Conservation (phyloP, 2,797 vertebrate species). For the Sebastes hubbsi region DNA sequence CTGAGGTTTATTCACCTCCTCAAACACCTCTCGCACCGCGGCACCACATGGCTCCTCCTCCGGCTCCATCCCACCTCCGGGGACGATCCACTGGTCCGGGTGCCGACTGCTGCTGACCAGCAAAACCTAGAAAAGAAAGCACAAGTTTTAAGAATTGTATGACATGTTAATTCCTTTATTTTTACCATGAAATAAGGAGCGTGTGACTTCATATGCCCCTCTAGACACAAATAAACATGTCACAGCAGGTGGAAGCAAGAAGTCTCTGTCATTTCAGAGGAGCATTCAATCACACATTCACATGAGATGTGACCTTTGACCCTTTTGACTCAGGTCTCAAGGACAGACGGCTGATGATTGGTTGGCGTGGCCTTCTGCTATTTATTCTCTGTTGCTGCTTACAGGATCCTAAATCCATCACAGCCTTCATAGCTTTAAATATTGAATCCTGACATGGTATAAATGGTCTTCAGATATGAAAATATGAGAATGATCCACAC, state of each 20-base stretch:
- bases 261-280: not conserved
- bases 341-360: not conserved
- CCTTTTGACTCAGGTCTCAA: not conserved
- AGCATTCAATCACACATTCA: not conserved
- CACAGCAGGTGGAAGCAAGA: not conserved
- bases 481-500: not conserved
- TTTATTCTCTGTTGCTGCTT: slow-evolving; percentile 12
- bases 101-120: slow-evolving; percentile 98
- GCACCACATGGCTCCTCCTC: slow-evolving; percentile 96
- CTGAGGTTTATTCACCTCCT: slow-evolving; percentile 88
- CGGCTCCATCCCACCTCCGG: slow-evolving; percentile 97
- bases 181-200: not conserved
- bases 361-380: not conserved
- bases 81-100: slow-evolving; percentile 98
- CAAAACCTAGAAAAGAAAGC: slow-evolving; percentile 83
- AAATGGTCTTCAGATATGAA: not conserved
- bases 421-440: not conserved
- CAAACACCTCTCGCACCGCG: slow-evolving; percentile 95
- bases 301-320: slow-evolving; percentile 16
- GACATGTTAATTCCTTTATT: not conserved
- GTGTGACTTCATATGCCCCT: not conserved
- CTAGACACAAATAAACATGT: not conserved
- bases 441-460: not conserved
- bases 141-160: not conserved
- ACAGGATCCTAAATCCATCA: not conserved